Conservation (phyloP, 2,113 vertebrate species). For the Leptocoma aspasia region DNA sequence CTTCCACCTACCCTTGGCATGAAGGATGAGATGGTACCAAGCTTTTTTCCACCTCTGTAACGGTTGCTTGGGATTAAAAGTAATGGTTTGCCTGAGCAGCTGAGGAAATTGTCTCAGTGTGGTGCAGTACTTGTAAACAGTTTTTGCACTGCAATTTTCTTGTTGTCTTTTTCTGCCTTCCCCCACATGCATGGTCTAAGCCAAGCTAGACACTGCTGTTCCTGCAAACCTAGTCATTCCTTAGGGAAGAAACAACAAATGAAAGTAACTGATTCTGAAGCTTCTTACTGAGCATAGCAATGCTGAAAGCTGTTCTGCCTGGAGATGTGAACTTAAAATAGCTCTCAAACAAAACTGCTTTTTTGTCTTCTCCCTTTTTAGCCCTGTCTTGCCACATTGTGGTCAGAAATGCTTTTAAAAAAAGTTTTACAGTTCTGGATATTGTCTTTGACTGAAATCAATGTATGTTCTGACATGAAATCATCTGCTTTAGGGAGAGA, state of each 20-base stretch:
- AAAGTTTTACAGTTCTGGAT: background rate
- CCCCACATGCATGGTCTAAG: background rate
- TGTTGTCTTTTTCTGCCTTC: background rate
- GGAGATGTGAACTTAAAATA: slow-evolving; percentile 3
- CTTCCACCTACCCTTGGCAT: background rate
- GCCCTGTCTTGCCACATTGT: background rate
- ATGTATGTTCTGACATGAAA: background rate
- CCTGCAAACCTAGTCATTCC: background rate
- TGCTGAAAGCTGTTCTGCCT: slow-evolving; percentile 13
- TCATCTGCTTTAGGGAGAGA: background rate
- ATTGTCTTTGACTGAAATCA: background rate
- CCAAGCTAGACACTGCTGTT: background rate
- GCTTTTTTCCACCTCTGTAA: background rate
- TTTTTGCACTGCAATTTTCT: background rate
- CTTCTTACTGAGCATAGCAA: background rate
- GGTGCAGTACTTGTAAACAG: background rate
- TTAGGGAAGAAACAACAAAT: background rate
- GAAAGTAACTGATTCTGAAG: background rate
- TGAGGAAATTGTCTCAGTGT: background rate
- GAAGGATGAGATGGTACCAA: background rate
- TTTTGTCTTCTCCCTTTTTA: background rate
- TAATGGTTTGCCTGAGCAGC: slow-evolving; percentile 2
- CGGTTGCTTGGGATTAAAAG: background rate
- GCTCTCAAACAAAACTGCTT: background rate
- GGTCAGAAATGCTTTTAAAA: background rate